Conservation (phyloP, 2,888 invertebrate species). For the Hydrotaea diabolus region DNA sequence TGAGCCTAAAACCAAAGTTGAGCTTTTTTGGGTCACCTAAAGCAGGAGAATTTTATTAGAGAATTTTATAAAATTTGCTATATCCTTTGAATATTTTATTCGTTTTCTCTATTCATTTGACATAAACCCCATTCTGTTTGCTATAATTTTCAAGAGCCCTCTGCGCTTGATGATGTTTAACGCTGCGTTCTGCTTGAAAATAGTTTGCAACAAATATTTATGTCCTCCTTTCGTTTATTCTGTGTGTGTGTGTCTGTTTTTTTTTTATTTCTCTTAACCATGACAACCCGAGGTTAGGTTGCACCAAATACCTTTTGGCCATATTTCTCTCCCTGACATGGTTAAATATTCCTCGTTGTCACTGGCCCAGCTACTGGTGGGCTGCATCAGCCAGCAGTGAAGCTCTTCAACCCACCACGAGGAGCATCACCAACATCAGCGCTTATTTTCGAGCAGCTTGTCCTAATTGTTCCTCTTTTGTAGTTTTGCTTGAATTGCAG, state of each 20-base stretch:
- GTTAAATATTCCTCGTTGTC: background rate
- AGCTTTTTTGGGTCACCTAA: no score
- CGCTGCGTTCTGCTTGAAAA: background rate
- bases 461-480: slow-evolving; percentile 44
- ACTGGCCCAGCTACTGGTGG: background rate
- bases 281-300: background rate
- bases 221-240: background rate
- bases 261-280: background rate
- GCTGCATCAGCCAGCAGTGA: background rate
- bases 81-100: background rate
- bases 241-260: no score
- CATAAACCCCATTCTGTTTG: background rate
- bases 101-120: background rate
- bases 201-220: slow-evolving; percentile 2
- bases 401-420: background rate
- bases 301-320: slow-evolving; percentile 3
- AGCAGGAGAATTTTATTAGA: background rate
- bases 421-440: background rate
- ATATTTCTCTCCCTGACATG: background rate
- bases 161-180: background rate
- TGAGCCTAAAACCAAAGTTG: no score
- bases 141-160: background rate
- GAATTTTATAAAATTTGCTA: background rate
- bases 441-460: slow-evolving; percentile 8
- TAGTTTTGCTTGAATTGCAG: slow-evolving; percentile 16